Evolutionary conservation across 2,113 vertebrate species (phyloP), one percentile per base, ranked within the genome.

Genomic region (Gopherus flavomarginatus): DNA sequence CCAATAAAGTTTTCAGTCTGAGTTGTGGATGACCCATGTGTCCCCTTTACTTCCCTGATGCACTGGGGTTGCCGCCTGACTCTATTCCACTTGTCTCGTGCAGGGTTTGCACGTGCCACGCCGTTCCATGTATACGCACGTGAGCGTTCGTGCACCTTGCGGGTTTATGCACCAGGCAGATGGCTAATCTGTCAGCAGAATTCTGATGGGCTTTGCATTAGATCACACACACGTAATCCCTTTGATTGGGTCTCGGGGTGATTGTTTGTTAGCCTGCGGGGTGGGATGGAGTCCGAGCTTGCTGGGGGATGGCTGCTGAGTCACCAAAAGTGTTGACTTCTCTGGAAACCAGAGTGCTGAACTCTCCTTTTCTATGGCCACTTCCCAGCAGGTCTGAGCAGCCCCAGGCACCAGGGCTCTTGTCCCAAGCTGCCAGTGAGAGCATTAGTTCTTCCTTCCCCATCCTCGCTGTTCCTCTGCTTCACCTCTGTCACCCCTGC

Each of bases 171-270:
- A 80, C 84, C 38, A 2, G 94, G 96, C 96, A 96, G 97, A 95
- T 97, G 97, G 97, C 95, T 98, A 97, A 97, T 96, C 97, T 96
- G 96, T 85, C 94, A 86, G 78, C 10, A 3, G 91, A 83, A 88
- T 90, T 88, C 88, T 80, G 79, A 59, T 5, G 1, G 95, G 95
- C 96, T 95, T 86, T 95, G 95, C 88, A 96, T 82, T 62, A 84
- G 95, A 94, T 97, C 97, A 93, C 47, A 1, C 53, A 50, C 5
- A 88, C 83, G 2, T 97, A 97, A 97, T 97, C 97, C 95, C 49
- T 35, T 1, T 0, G 0, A 26, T 53, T 50, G 16, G 62, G 87
- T n/a, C 2, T 87, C 5, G 6, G 85, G n/a, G n/a, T 1, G 54
- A 83, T 69, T 5, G 0, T 13, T 22, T 27, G 0, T 19, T 83